phyloP scores from a whole-genome alignment of 1,140 invertebrate genomes.

The Delia radicum region DNA sequence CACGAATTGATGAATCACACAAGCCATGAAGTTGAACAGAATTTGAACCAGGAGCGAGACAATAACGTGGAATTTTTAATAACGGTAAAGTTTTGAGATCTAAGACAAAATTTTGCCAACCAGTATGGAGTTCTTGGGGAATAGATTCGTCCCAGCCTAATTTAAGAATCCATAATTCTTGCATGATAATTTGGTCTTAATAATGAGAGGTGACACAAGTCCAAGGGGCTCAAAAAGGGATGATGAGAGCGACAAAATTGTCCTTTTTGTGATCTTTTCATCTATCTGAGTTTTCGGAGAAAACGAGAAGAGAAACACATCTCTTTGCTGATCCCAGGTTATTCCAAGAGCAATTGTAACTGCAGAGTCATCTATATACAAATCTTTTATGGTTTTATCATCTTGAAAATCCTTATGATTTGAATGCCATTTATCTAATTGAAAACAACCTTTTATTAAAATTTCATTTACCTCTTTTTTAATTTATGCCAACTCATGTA shows the following conservation, averaged over 20 bases:
- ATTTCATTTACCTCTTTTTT: not conserved
- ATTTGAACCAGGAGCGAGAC: not conserved
- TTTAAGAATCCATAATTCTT: constrained; percentile 10
- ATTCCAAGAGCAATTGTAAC: too few relatives aligned
- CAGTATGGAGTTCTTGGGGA: not conserved
- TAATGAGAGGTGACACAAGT: too few relatives aligned
- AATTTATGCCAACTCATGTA: not conserved
- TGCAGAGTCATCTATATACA: too few relatives aligned
- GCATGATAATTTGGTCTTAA: too few relatives aligned
- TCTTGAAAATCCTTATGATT: too few relatives aligned
- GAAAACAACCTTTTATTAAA: not conserved
- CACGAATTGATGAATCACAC: constrained; percentile 11
- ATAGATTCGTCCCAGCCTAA: constrained; percentile 10
- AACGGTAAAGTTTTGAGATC: not conserved
- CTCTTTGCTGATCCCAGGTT: too few relatives aligned
- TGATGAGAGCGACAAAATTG: not conserved
- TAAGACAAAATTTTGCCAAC: not conserved
- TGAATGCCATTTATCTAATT: too few relatives aligned
- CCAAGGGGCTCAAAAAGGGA: not conserved
- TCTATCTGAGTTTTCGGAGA: not conserved
- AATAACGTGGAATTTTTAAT: constrained; percentile 2
- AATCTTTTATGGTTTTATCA: too few relatives aligned
- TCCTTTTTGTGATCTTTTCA: too few relatives aligned
- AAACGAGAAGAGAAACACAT: constrained; percentile 8
- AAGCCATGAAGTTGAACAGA: constrained; percentile 10